Base-by-base conservation (phyloP, 2,113 vertebrate genomes). In the Pelobates fuscus region DNA sequence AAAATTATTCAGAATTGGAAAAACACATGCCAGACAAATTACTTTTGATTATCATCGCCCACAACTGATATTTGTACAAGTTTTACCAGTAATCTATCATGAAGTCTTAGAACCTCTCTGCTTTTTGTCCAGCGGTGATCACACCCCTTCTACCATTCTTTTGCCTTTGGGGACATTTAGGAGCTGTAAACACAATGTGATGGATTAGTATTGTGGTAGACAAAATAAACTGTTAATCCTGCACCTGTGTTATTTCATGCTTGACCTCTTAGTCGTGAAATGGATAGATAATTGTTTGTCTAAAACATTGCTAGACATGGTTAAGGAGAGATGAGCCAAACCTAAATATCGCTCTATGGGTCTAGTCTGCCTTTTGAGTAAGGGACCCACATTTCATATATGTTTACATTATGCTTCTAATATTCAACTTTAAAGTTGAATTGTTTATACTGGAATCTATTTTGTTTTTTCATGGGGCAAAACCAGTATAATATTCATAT, bases 241-340 rank as follows among this genome's bases (percentile, higher is more conserved):
- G 37, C 72, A 75, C 72, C 72, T 75, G 63, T 75, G 72, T 25
- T 26, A 44, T 24, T 75, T 67, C 54, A 55, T 23, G 71, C 49
- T 58, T 74, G 49, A 74, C 71, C 46, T 66, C 63, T 58, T 4
- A 65, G 14, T 14, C 11, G 4, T 66, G n/a, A 37, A 74, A 57
- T 44, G 21, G 46, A 65, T 55, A 66, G 18, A 64, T 57, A 65
- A 37, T 18, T 62, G 60, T 29, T 57, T 60, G 60, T 27, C 29
- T 62, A 27, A 30, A 30, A 26, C 58, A 18, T 27, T 10, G 58
- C 58, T 6, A n/a, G 12, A 59, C 24, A 27, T 59, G 24, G 10
- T 8, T n/a, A 5, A 6, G 32, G 32, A 37, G 10, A 6, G 32
- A 37, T 37, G 32, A 6, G 32, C 27, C 27, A 30, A 23, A 24